Evolutionary conservation across 2,113 vertebrate genomes (phyloP).

Genomic region (Myiopsitta monachus): DNA sequence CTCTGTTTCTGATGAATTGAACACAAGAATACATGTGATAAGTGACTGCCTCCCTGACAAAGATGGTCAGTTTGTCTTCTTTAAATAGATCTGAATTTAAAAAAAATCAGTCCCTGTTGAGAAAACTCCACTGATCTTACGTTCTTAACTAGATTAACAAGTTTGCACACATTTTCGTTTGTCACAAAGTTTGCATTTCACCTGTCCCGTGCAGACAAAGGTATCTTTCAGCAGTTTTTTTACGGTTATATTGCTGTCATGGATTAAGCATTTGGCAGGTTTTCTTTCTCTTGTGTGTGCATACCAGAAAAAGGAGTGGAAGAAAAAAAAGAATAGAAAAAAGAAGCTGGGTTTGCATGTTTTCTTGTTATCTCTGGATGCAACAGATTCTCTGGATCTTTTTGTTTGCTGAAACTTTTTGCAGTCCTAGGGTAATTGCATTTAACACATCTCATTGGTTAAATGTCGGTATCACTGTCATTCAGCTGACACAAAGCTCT

Average conservation of each 20-base stretch:
- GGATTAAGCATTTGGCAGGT: constrained; percentile 66
- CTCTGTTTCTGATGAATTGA: background rate
- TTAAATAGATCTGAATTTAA: background rate
- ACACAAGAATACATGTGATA: background rate
- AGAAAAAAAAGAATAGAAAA: background rate
- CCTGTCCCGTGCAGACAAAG: constrained; percentile 76
- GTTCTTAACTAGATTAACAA: constrained; percentile 80
- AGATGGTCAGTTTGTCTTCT: background rate
- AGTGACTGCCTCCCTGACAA: background rate
- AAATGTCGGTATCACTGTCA: background rate
- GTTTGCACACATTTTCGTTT: constrained; percentile 66
- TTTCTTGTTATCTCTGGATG: background rate
- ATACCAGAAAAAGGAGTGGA: constrained; percentile 58
- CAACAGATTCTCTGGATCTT: background rate
- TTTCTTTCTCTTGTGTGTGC: constrained; percentile 46
- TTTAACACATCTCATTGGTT: background rate
- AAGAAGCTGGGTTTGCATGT: background rate
- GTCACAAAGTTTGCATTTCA: constrained; percentile 78
- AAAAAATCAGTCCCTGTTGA: background rate
- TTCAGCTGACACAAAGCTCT: background rate
- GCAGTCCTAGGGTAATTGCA: background rate
- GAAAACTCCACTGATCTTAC: constrained; percentile 74
- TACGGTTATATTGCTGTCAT: constrained; percentile 55
- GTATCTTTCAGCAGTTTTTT: constrained; percentile 65
- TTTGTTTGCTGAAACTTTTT: background rate